Evolutionary conservation across 23 tunicate species (phyloP).

Genomic region (Ascidia mentula): DNA sequence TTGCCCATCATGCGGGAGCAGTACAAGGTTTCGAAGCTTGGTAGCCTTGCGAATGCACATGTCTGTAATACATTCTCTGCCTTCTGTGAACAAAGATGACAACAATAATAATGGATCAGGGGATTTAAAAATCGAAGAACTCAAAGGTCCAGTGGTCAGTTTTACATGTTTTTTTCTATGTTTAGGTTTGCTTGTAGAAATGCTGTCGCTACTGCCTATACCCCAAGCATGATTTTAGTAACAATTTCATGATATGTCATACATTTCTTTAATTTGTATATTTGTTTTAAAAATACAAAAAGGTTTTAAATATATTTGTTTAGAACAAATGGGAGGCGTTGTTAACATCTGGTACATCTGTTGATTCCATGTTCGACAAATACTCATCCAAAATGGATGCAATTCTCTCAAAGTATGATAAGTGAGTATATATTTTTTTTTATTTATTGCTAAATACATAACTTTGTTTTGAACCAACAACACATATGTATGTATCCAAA

Average conservation of each 20-base stretch:
- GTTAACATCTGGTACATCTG: slow-evolving; percentile 14
- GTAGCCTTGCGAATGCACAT: slow-evolving; percentile 66
- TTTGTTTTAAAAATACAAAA: too few species aligned
- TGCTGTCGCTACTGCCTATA: too few species aligned
- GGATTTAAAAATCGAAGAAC: too few species aligned
- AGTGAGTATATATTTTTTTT: slow-evolving; percentile 12
- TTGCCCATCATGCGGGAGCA: slow-evolving; percentile 47
- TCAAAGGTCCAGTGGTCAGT: too few species aligned
- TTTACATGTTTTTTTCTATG: too few species aligned
- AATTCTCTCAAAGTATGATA: slow-evolving; percentile 46
- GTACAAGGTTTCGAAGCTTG: slow-evolving; percentile 62
- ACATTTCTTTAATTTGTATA: too few species aligned
- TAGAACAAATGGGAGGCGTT: background rate
- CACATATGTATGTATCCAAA: background rate
- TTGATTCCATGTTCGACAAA: slow-evolving; percentile 58
- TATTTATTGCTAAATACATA: background rate
- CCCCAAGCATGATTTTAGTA: too few species aligned
- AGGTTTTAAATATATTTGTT: background rate
- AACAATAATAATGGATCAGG: too few species aligned
- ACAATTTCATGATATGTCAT: too few species aligned
- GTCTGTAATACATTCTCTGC: slow-evolving; percentile 35
- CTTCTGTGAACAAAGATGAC: background rate
- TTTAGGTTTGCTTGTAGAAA: too few species aligned
- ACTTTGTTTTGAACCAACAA: background rate
- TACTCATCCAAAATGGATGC: slow-evolving; percentile 41